A percentile compares a stretch with the other conserved stretches of the same genome.
These are phyloP conservation scores for Heliconius himera DNA, from an alignment of 1,140 invertebrate genomes.

Conservation along the genomic window DNA sequence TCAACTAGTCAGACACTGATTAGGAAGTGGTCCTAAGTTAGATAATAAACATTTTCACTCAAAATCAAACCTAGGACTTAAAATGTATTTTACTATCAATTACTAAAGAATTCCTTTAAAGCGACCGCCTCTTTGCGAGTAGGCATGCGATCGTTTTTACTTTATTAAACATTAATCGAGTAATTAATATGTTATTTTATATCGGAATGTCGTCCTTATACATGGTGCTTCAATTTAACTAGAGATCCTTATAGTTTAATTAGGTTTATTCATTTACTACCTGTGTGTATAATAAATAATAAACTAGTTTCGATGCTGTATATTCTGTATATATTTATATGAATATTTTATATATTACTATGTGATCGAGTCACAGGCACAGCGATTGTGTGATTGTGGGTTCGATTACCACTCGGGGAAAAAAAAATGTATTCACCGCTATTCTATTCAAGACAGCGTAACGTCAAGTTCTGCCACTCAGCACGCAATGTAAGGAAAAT, in stretches of 20 bases:
- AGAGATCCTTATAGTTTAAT: constrained; percentile 11
- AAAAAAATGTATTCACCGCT: no score
- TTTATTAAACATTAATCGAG: constrained; percentile 1
- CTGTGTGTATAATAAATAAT: neutral
- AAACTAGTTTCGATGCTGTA: neutral
- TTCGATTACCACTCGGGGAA: neutral
- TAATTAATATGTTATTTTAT: constrained; percentile 11
- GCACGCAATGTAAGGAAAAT: no score
- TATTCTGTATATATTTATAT: neutral
- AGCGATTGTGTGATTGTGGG: neutral
- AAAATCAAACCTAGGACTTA: neutral
- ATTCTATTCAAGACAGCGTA: no score
- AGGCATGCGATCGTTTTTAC: constrained; percentile 6
- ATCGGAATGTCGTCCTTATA: constrained; percentile 5
- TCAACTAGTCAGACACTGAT: no score
- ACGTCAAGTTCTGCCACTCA: no score
- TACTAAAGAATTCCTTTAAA: constrained; percentile 6
- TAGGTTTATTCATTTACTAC: neutral
- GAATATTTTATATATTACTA: no score
- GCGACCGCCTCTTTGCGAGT: neutral
- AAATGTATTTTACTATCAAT: neutral
- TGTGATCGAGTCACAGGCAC: no score
- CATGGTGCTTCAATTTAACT: neutral
- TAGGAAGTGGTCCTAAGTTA: no score
- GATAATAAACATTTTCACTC: no score